Conservation (phyloP, 2,888 invertebrate genomes). For the Anticlea derivata region DNA sequence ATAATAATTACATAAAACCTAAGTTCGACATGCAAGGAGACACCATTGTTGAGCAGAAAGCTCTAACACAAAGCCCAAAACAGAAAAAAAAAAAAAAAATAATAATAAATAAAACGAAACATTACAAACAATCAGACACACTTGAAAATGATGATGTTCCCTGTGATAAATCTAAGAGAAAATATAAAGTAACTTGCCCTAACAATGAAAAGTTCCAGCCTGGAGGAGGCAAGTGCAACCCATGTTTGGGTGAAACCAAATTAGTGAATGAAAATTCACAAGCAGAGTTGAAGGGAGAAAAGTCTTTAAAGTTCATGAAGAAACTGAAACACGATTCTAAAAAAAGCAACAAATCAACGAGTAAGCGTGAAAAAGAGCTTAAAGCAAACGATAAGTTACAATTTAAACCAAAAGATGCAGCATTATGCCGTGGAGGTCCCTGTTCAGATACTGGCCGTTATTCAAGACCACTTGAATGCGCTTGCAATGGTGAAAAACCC, state of each 20-base stretch:
- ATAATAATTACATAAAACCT: not conserved
- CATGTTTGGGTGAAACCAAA: not conserved
- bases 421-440: not conserved
- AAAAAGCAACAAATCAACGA: not conserved
- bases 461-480: not conserved
- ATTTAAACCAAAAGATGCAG: constrained; percentile 1
- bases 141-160: constrained; percentile 1
- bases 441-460: not conserved
- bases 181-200: not conserved
- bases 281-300: not conserved
- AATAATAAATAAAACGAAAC: constrained; percentile 1
- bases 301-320: not conserved
- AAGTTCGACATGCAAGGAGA: constrained; percentile 6
- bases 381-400: not conserved
- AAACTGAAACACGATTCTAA: not conserved
- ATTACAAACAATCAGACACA: not conserved
- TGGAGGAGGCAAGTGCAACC: not conserved
- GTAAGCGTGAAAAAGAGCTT: not conserved
- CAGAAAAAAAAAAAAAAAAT: not conserved
- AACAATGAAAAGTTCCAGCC: not conserved
- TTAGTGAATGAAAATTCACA: too few species aligned
- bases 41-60: not conserved
- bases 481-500: not conserved
- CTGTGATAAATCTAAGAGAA: not conserved
- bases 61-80: not conserved